These are phyloP conservation scores for Achatina immaculata DNA, from an alignment of 1,140 invertebrate species.

Conservation along the genomic window DNA sequence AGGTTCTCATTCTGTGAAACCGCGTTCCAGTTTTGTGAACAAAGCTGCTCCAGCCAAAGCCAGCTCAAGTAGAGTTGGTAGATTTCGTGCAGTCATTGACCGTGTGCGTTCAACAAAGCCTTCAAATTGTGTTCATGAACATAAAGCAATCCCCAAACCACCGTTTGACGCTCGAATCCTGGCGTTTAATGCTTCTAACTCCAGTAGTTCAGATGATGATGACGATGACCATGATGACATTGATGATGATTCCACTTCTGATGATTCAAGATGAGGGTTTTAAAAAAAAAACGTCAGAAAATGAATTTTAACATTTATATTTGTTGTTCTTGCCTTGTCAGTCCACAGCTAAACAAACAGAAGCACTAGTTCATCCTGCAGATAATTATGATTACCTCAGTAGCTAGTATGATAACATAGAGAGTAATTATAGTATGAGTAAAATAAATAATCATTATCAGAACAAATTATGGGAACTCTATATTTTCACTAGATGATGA, in stretches of 20 bases:
- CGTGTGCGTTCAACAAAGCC: slow-evolving; percentile 49
- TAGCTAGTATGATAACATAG: too few species aligned
- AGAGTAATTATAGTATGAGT: too few species aligned
- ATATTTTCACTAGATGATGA: too few species aligned
- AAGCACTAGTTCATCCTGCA: too few species aligned
- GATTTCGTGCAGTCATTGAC: slow-evolving; percentile 33
- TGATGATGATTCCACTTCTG: slow-evolving; percentile 47
- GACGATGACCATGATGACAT: slow-evolving; percentile 51
- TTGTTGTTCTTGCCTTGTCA: too few species aligned
- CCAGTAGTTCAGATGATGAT: slow-evolving; percentile 50
- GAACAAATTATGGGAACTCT: too few species aligned
- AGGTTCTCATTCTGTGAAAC: slow-evolving; percentile 43
- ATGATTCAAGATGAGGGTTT: slow-evolving; percentile 47
- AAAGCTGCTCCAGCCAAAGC: slow-evolving; percentile 33
- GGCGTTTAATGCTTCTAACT: slow-evolving; percentile 49
- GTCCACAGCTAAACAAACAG: too few species aligned
- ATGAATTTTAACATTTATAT: background rate
- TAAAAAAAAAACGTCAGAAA: background rate
- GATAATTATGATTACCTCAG: too few species aligned
- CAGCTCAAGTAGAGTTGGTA: slow-evolving; percentile 12
- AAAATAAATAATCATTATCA: too few species aligned
- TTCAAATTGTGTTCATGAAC: slow-evolving; percentile 45
- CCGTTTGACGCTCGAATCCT: slow-evolving; percentile 48
- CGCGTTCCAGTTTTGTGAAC: slow-evolving; percentile 43
- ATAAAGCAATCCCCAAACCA: slow-evolving; percentile 37